Evolutionary conservation across 37 sponge, comb jelly and placozoan species (phyloP).

Genomic region (Oopsacas minuta): DNA sequence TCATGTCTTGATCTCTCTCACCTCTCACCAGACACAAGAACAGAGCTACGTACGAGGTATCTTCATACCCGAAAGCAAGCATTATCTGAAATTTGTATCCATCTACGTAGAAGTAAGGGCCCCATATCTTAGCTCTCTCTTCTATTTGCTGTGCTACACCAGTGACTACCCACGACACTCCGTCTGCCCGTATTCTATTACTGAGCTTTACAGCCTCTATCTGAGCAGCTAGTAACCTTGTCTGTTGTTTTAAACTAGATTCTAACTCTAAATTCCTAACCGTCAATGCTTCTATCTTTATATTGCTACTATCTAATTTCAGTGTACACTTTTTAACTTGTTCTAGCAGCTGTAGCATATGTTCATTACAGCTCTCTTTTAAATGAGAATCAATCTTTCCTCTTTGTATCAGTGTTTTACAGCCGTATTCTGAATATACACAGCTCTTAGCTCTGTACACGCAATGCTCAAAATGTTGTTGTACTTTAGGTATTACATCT

Average conservation of each 20-base stretch:
- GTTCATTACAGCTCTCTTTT: background rate
- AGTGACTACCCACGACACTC: background rate
- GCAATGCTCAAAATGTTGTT: background rate
- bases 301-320: background rate
- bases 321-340: background rate
- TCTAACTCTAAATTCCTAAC: background rate
- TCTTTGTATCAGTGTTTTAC: background rate
- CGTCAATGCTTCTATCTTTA: background rate
- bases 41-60: background rate
- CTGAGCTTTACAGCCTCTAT: background rate
- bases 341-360: background rate
- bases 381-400: background rate
- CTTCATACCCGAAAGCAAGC: background rate
- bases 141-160: background rate
- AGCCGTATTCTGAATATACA: background rate
- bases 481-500: background rate
- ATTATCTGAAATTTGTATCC: background rate
- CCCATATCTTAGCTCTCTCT: background rate
- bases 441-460: background rate
- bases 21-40: constrained; percentile 3
- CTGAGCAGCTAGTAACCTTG: background rate
- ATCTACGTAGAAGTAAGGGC: background rate
- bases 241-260: background rate
- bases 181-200: background rate
- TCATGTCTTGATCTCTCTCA: background rate